A percentile compares a stretch with the other conserved stretches of the same genome.
Evolutionary conservation across 2,888 invertebrate genomes (phyloP).

Genomic region (Bombylius discolor): DNA sequence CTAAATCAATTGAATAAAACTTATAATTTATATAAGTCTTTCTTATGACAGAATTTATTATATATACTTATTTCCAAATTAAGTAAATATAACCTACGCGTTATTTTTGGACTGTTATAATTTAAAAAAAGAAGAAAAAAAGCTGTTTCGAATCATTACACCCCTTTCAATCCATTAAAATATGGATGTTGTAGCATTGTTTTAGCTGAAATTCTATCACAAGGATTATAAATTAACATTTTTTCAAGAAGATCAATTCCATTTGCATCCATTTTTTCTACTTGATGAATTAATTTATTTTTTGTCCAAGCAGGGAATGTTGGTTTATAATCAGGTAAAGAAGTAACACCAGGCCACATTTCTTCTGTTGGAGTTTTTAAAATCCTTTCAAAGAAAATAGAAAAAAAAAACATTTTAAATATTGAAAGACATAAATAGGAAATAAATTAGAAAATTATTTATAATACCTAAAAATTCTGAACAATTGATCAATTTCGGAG

Average conservation of each 20-base stretch:
- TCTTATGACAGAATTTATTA: too few species aligned
- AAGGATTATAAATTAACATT: conserved; percentile 87
- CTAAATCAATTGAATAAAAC: too few species aligned
- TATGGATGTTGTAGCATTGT: conserved; percentile 71
- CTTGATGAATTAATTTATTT: conserved; percentile 61
- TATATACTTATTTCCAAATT: too few species aligned
- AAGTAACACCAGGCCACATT: conserved; percentile 88
- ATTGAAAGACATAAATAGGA: background rate
- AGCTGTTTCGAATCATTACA: too few species aligned
- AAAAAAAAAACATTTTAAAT: background rate
- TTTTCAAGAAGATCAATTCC: conserved; percentile 74
- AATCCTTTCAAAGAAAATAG: conserved; percentile 44
- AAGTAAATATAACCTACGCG: too few species aligned
- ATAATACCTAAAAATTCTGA: conserved; percentile 78
- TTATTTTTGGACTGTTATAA: too few species aligned
- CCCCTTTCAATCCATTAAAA: conserved; percentile 54
- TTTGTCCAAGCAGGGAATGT: conserved; percentile 90
- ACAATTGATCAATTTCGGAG: conserved; percentile 96
- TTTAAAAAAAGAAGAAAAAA: too few species aligned
- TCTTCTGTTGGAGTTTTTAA: conserved; percentile 90
- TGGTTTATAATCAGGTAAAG: conserved; percentile 84
- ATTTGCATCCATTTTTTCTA: conserved; percentile 56
- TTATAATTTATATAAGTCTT: too few species aligned
- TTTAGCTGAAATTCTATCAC: conserved; percentile 73
- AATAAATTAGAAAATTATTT: background rate